phyloP scores from a whole-genome alignment of 2,113 vertebrate species.

The Neofelis nebulosa region DNA sequence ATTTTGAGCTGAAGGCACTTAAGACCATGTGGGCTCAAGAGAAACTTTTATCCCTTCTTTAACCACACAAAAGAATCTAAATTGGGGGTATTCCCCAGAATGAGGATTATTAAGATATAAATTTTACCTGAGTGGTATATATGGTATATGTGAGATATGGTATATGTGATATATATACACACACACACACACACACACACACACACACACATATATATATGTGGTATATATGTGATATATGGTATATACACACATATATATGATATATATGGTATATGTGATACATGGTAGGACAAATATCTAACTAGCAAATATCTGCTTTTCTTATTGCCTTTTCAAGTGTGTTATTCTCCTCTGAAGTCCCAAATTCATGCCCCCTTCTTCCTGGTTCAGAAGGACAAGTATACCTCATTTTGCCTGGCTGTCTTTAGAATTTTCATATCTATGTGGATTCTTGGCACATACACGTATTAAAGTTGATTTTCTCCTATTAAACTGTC shows the following conservation, averaged over 20 bases:
- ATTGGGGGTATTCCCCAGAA: neutral
- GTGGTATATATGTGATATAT: too few species aligned
- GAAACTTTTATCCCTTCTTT: neutral
- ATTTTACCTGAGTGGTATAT: too few species aligned
- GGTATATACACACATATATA: too few species aligned
- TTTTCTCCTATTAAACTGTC: neutral
- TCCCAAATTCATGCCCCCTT: neutral
- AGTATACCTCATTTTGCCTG: neutral
- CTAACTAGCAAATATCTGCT: too few species aligned
- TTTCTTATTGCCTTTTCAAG: neutral
- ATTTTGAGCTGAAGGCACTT: neutral
- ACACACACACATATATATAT: too few species aligned
- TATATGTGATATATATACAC: too few species aligned
- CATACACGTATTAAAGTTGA: neutral
- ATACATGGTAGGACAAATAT: too few species aligned
- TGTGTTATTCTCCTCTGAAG: neutral
- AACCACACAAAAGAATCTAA: neutral
- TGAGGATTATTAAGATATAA: neutral
- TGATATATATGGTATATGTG: too few species aligned
- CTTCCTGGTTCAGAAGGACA: neutral
- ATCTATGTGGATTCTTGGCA: neutral
- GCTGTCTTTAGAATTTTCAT: neutral
- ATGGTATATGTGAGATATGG: too few species aligned
- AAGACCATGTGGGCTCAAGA: neutral
- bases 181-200: too few species aligned